A percentile compares a stretch with the other conserved stretches of the same genome.
Conservation (phyloP, 2,888 invertebrate species). For the Coleophora flavipennella region DNA sequence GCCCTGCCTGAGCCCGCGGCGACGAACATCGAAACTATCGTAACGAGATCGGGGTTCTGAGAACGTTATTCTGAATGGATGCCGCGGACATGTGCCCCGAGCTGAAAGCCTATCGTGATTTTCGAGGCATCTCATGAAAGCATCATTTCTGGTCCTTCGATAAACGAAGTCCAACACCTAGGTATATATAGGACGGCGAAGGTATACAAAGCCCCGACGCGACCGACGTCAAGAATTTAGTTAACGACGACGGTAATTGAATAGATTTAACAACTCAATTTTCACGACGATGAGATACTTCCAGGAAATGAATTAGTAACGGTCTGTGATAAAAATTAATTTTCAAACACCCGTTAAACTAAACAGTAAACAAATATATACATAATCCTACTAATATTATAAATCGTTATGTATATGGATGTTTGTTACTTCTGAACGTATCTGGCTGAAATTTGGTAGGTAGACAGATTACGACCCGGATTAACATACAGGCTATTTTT, state of each 20-base stretch:
- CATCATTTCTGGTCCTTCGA: conserved; percentile 7
- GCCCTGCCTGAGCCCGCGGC: conserved; percentile 5
- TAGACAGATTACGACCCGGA: too few species aligned
- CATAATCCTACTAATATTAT: too few species aligned
- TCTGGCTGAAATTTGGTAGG: too few species aligned
- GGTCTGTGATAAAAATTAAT: too few species aligned
- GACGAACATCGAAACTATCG: conserved; percentile 50
- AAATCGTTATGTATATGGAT: too few species aligned
- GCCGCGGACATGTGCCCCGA: conserved; percentile 26
- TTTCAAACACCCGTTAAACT: too few species aligned
- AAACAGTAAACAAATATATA: too few species aligned
- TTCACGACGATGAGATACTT: too few species aligned
- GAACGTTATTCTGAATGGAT: conserved; percentile 44
- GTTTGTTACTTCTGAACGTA: too few species aligned
- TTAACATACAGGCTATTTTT: too few species aligned
- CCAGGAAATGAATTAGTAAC: neutral
- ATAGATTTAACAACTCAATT: too few species aligned
- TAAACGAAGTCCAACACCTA: conserved; percentile 7
- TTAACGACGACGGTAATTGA: conserved; percentile 23
- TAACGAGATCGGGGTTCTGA: conserved; percentile 57
- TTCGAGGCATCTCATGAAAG: conserved; percentile 27
- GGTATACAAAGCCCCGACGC: neutral
- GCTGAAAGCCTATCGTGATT: conserved; percentile 40
- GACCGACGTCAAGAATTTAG: conserved; percentile 14
- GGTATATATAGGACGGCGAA: conserved; percentile 1